Evolutionary conservation across 2,113 vertebrate species (phyloP), one percentile per base, ranked within the genome.

Genomic region (Eretmochelys imbricata): DNA sequence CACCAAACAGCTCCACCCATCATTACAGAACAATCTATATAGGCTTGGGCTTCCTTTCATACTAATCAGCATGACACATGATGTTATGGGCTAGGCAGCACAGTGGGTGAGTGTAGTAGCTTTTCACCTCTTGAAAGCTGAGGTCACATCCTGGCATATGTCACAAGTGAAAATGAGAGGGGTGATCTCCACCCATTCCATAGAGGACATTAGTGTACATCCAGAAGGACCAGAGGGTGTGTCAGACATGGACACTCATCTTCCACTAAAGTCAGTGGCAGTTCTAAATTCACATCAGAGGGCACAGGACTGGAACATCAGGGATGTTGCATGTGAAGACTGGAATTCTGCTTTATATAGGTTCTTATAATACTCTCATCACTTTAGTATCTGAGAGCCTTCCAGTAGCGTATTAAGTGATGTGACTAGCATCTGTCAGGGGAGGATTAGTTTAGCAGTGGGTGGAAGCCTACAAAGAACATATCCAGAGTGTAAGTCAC

Each of bases 1-100:
- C 82, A 12, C 86, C 50, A 82, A 89, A 46, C 94, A 95, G 89
- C 49, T 96, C 95, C 95, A 94, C 91, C 94, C 91, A 94, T 85
- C 29, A 3, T 1, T 83, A 94, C 59, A 85, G 81, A 92, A 94
- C 86, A 95, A 84, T 80, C 94, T 94, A 79, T 91, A 82, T 24
- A 84, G 80, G 35, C 10, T 90, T 85, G 46, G 89, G 87, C 75
- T 94, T 96, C 96, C 93, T 97, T 87, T 94, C 38, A 49, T 25
- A 80, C 88, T 69, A 59, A 83, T 96, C 84, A 78, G 2, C 87
- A 82, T 91, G 91, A 93, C 81, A 83, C 42, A 65, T 42, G 82
- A 80, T 83, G 79, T 50, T 78, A 89, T 82, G 49, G 29, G 35
- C 57, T 69, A 81, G 4, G 20, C n/a, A 93, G 76, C n/a, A 84